Evolutionary conservation across 2,888 invertebrate species (phyloP).

Genomic region (Euphydryas editha): DNA sequence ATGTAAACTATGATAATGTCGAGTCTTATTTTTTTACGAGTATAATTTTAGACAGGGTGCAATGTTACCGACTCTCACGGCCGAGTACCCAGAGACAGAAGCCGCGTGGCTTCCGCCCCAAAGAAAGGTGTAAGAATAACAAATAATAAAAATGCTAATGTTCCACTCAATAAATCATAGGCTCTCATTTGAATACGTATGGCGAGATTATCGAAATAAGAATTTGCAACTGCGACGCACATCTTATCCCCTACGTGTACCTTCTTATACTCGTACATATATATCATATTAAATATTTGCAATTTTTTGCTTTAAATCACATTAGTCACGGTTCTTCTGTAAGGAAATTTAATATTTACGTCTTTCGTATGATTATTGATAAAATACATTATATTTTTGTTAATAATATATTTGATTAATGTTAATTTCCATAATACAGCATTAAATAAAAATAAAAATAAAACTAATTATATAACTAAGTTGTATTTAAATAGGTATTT

Average conservation of each 20-base stretch:
- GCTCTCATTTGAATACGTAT: conserved; percentile 82
- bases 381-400: not conserved
- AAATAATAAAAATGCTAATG: conserved; percentile 85
- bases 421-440: not conserved
- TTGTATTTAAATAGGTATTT: too few species aligned
- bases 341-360: conserved; percentile 1
- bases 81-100: conserved; percentile 78
- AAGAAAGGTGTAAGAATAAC: conserved; percentile 82
- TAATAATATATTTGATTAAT: not conserved
- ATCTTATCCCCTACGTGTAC: conserved; percentile 49
- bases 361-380: not conserved
- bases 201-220: conserved; percentile 77
- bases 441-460: not conserved
- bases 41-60: conserved; percentile 59
- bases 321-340: conserved; percentile 32
- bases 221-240: conserved; percentile 65
- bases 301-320: conserved; percentile 58
- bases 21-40: conserved; percentile 72
- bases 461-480: too few species aligned
- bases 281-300: conserved; percentile 63
- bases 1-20: conserved; percentile 83
- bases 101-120: conserved; percentile 82
- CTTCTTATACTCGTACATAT: conserved; percentile 49
- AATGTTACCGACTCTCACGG: conserved; percentile 77
- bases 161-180: conserved; percentile 85